A percentile compares a stretch with the other conserved stretches of the same genome.
These are phyloP conservation scores for Drosophila pectinifera DNA, from an alignment of 1,140 invertebrate genomes.

Conservation along the genomic window DNA sequence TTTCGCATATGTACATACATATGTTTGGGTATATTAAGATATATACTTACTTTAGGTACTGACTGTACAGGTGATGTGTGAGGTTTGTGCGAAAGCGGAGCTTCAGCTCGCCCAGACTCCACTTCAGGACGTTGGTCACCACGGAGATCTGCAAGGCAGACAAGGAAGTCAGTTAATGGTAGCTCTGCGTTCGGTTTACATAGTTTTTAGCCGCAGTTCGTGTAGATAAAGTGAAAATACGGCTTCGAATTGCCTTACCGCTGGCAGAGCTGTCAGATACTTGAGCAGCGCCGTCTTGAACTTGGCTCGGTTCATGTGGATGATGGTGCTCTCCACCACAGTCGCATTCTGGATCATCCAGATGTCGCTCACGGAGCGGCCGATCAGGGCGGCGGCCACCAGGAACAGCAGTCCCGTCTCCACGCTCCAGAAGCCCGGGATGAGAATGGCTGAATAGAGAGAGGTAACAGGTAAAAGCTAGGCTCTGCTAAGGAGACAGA, in stretches of 20 bases:
- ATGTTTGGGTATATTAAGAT: background rate
- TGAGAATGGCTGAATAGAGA: conserved; percentile 88
- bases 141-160: conserved; percentile 90
- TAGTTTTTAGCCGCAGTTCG: no score
- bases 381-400: conserved; percentile 92
- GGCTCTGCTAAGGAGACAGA: no score
- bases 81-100: conserved; percentile 95
- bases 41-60: conserved; percentile 94
- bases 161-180: background rate
- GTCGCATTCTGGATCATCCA: conserved; percentile 98
- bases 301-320: conserved; percentile 91
- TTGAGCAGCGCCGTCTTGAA: conserved; percentile 92
- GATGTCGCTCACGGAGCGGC: conserved; percentile 96
- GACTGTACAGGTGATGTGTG: conserved; percentile 93
- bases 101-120: conserved; percentile 96
- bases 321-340: conserved; percentile 97
- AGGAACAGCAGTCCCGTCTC: conserved; percentile 93
- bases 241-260: conserved; percentile 90
- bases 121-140: conserved; percentile 97
- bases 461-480: background rate
- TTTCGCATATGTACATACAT: background rate
- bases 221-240: background rate
- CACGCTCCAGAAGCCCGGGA: conserved; percentile 91
- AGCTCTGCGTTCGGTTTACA: rapidly evolving
- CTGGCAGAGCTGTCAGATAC: conserved; percentile 92